Evolutionary conservation across 2,797 vertebrate species (phyloP).

Genomic region (Enteromius mattozi): DNA sequence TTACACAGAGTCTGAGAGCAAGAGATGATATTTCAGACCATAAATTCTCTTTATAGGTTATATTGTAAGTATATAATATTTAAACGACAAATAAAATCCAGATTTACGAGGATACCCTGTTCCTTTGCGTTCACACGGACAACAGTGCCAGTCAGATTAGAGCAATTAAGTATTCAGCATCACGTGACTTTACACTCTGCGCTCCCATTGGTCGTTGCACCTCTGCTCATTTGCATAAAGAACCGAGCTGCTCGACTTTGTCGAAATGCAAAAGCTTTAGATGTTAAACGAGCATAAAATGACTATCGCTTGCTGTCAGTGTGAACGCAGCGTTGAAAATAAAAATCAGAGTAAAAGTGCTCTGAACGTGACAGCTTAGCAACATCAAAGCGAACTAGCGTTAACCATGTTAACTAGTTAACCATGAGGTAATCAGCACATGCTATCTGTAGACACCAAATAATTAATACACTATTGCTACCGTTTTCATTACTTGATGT

Average conservation of each 20-base stretch:
- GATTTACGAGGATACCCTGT: constrained; percentile 46
- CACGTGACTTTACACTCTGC: not conserved
- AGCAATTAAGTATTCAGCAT: not conserved
- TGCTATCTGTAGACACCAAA: not conserved
- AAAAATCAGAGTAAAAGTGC: constrained; percentile 64
- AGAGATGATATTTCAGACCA: not conserved
- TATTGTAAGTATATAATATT: constrained; percentile 1
- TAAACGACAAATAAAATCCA: constrained; percentile 59
- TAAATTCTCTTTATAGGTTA: constrained; percentile 20
- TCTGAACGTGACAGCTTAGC: constrained; percentile 48
- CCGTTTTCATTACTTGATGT: constrained; percentile 17
- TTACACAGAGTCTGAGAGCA: not conserved
- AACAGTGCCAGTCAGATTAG: not conserved
- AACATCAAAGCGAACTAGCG: constrained; percentile 7
- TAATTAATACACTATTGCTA: constrained; percentile 7
- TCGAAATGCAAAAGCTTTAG: not conserved
- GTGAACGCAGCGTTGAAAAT: not conserved
- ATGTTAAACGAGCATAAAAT: not conserved
- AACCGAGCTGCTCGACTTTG: not conserved
- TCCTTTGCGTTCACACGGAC: not conserved
- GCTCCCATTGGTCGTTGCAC: not conserved
- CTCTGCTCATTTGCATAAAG: constrained; percentile 10
- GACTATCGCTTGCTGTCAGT: not conserved
- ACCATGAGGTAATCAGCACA: constrained; percentile 26
- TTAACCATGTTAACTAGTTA: constrained; percentile 14